Base-by-base conservation (phyloP, 2,888 invertebrate genomes). In the Plagodis dolabraria region DNA sequence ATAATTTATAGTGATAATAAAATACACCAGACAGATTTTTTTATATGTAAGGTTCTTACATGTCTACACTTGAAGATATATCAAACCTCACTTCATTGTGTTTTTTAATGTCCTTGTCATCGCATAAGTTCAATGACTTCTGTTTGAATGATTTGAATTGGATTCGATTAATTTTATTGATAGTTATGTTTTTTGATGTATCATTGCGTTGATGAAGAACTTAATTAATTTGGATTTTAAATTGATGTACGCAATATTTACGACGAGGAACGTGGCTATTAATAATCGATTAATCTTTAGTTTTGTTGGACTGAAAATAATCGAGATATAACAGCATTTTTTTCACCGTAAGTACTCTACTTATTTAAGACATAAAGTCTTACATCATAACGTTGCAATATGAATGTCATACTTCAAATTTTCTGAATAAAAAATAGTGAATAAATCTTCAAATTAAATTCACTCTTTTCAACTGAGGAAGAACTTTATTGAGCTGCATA, bases 401-500 rank as follows among this genome's bases (percentile, higher is more conserved):
- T 22, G 22, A 22, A 22, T 22, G 22, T 1, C 1, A 22, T 22
- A 22, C 4, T 22, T 22, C 4, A 22, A 22, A 22, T 4, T 1
- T 22, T 22, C 22, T 22, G 22, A 2, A 22, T 22, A 22, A 22
- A 22, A 22, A 22, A 22, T 22, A 22, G 22, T 22, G 45, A 48
- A 44, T 9, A 52, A 22, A 48, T 49, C 44, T 12, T 34, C 45
- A 33, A 47, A 33, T 0, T 47, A 43, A 49, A 38, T 60, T 56
- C 48, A n/a, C n/a, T 60, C 61, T 52, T 52, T 60, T 55, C 46
- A 56, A 59, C 53, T 60, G 63, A 22, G 22, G 69, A 70, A 70
- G 68, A 65, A 68, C 69, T 59, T 71, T 62, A 68, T 70, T 63
- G 72, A 70, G 68, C 65, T 65, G 75, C 79, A 80, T 80, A 72